Evolutionary conservation across 2,888 invertebrate species (phyloP).

Genomic region (Sinopyrophorus schimmeli): DNA sequence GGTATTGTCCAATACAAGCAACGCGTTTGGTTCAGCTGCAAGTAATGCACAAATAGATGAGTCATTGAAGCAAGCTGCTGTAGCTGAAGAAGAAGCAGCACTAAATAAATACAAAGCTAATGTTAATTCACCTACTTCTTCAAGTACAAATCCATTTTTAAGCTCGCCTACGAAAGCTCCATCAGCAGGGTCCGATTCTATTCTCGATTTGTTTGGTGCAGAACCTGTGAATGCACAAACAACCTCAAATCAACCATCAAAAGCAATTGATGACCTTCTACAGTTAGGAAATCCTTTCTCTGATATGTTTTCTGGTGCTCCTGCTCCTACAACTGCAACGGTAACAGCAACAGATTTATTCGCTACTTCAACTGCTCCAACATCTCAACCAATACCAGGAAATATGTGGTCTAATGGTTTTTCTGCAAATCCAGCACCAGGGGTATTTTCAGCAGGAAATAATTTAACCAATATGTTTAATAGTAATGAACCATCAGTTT

Average conservation of each 20-base stretch:
- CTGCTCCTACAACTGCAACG: conserved; percentile 36
- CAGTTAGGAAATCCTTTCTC: conserved; percentile 91
- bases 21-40: conserved; percentile 84
- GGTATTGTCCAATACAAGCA: conserved; percentile 84
- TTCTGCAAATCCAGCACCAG: conserved; percentile 34
- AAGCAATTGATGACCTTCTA: conserved; percentile 87
- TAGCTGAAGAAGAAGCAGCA: conserved; percentile 95
- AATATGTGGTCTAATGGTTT: conserved; percentile 51
- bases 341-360: conserved; percentile 33
- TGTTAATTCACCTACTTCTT: conserved; percentile 74
- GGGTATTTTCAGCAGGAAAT: conserved; percentile 20
- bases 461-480: conserved; percentile 59
- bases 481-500: conserved; percentile 57
- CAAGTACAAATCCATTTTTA: conserved; percentile 84
- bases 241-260: conserved; percentile 49
- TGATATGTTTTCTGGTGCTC: conserved; percentile 60
- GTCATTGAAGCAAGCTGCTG: conserved; percentile 79
- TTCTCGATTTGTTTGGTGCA: conserved; percentile 82
- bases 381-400: conserved; percentile 34
- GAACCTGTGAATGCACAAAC: conserved; percentile 55
- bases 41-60: conserved; percentile 82
- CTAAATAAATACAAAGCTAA: conserved; percentile 94
- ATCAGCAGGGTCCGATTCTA: conserved; percentile 51
- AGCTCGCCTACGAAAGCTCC: conserved; percentile 61
- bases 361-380: conserved; percentile 6